These are phyloP conservation scores for Mionectes macconnelli DNA, from an alignment of 2,113 vertebrate species.

Conservation along the genomic window DNA sequence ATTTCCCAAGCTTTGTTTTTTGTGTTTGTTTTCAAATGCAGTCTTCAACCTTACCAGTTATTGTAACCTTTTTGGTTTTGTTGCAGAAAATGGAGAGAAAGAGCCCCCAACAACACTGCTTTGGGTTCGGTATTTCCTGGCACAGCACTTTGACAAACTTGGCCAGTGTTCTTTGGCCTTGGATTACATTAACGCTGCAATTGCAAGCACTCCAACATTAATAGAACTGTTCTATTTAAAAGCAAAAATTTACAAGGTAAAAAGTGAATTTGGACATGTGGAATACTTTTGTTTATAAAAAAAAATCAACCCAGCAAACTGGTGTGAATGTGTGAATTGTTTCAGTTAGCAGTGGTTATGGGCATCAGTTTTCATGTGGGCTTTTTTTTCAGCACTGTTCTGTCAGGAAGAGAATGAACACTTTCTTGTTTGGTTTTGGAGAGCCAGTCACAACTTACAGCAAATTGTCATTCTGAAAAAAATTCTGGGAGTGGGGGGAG, in stretches of 20 bases:
- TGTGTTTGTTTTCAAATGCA: background rate
- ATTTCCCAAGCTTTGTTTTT: background rate
- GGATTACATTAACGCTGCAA: slow-evolving; percentile 80
- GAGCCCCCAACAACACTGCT: slow-evolving; percentile 79
- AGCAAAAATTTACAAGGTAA: slow-evolving; percentile 85
- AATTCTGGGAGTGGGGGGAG: background rate
- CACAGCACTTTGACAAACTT: slow-evolving; percentile 83
- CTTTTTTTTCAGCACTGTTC: background rate
- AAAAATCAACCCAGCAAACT: background rate
- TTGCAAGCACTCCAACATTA: slow-evolving; percentile 79
- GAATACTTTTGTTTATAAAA: background rate
- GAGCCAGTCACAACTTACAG: background rate
- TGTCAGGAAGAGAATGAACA: background rate
- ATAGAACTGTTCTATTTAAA: slow-evolving; percentile 83
- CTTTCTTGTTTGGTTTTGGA: background rate
- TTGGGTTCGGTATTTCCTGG: slow-evolving; percentile 81
- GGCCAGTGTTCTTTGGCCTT: slow-evolving; percentile 79
- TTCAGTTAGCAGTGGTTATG: background rate
- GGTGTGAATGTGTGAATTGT: background rate
- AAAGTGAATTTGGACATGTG: background rate
- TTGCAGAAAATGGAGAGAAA: slow-evolving; percentile 78
- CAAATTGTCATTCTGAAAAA: background rate
- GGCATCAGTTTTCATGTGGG: background rate
- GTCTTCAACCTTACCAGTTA: background rate
- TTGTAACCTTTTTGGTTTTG: slow-evolving; percentile 24